These are phyloP conservation scores for Pinctada fucata DNA, from an alignment of 2,888 invertebrate species.

Conservation along the genomic window DNA sequence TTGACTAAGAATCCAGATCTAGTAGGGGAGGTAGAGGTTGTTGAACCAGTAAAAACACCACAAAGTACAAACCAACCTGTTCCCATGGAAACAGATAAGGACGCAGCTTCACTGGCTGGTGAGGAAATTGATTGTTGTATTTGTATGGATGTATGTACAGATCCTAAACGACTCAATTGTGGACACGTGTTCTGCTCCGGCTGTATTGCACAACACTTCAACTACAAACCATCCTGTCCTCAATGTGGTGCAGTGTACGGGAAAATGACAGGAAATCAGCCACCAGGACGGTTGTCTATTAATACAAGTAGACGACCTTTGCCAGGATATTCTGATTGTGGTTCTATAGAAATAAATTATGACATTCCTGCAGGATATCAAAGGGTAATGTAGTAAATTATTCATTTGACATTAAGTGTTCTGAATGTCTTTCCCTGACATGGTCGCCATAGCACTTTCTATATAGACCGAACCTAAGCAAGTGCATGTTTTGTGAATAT, in stretches of 20 bases:
- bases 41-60: too few relatives aligned
- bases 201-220: slow-evolving; percentile 43
- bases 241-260: slow-evolving; percentile 77
- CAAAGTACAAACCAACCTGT: too few relatives aligned
- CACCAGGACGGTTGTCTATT: slow-evolving; percentile 42
- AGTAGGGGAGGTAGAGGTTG: too few relatives aligned
- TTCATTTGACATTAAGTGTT: not conserved
- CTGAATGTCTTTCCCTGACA: too few relatives aligned
- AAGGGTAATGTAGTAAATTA: slow-evolving; percentile 45
- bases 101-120: not conserved
- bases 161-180: slow-evolving; percentile 42
- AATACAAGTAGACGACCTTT: not conserved
- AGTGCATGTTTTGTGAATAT: too few relatives aligned
- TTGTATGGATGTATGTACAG: slow-evolving; percentile 39
- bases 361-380: slow-evolving; percentile 70
- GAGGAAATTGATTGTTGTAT: slow-evolving; percentile 38
- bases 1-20: too few relatives aligned
- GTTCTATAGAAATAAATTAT: slow-evolving; percentile 52
- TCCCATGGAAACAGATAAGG: too few relatives aligned
- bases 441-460: too few relatives aligned
- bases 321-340: slow-evolving; percentile 44
- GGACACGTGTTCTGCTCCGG: slow-evolving; percentile 43
- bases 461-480: too few relatives aligned
- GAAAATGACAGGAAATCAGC: slow-evolving; percentile 46
- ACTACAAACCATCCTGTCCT: slow-evolving; percentile 53